Conservation (phyloP, 1,140 invertebrate genomes). For the Neoseiulus cucumeris region DNA sequence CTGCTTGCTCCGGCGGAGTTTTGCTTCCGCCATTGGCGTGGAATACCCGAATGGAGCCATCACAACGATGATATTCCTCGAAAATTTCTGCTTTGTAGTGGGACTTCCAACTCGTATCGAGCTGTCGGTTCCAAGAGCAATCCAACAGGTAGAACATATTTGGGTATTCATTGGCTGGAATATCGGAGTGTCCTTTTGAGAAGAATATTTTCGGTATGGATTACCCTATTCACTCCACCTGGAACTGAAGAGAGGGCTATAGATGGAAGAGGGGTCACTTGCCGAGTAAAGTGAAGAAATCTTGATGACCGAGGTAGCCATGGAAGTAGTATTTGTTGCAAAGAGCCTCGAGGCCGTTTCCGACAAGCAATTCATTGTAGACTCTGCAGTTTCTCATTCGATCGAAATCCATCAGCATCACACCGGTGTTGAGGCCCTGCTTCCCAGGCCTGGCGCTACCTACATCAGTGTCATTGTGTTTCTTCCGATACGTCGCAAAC, state of each 20-base stretch:
- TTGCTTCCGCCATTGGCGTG: slow-evolving; percentile 43
- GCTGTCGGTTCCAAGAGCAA: slow-evolving; percentile 61
- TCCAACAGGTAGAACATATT: slow-evolving; percentile 51
- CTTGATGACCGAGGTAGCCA: slow-evolving; percentile 68
- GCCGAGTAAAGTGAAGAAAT: slow-evolving; percentile 56
- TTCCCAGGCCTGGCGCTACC: slow-evolving; percentile 32
- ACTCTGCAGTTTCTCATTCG: slow-evolving; percentile 40
- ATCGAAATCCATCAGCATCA: slow-evolving; percentile 49
- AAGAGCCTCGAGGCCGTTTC: slow-evolving; percentile 36
- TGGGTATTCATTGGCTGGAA: slow-evolving; percentile 38
- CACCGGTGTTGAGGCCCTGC: slow-evolving; percentile 54
- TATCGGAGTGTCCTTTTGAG: no score
- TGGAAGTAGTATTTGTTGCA: slow-evolving; percentile 44
- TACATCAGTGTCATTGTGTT: slow-evolving; percentile 38
- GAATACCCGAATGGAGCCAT: slow-evolving; percentile 46
- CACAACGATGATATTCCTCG: slow-evolving; percentile 48
- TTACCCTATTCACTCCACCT: no score
- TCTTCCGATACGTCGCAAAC: slow-evolving; percentile 43
- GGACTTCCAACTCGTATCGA: slow-evolving; percentile 62
- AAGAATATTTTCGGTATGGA: no score
- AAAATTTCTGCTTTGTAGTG: slow-evolving; percentile 57
- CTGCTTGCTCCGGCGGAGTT: not conserved
- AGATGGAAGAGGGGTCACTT: no score
- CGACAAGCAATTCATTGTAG: slow-evolving; percentile 37
- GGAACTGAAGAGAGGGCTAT: no score